A percentile compares a stretch with the other conserved stretches of the same genome.
Conservation (phyloP, 2,888 invertebrate genomes). For the Idaea aversata region DNA sequence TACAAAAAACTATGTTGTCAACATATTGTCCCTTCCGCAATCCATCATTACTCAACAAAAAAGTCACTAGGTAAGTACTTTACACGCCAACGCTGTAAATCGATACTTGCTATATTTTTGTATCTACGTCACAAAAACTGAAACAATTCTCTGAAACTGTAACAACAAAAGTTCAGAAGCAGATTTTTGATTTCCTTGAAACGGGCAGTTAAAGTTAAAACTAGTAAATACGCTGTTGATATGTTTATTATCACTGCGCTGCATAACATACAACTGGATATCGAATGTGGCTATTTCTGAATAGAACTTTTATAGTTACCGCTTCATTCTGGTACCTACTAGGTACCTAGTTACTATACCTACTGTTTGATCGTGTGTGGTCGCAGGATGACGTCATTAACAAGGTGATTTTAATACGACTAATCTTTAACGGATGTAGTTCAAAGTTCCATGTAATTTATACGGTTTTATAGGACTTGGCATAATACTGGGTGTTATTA, state of each 20-base stretch:
- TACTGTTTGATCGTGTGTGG: conserved; percentile 70
- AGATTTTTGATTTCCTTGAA: conserved; percentile 53
- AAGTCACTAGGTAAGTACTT: too few relatives aligned
- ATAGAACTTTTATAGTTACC: conserved; percentile 62
- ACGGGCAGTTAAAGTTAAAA: conserved; percentile 49
- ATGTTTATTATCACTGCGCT: conserved; percentile 68
- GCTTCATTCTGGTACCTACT: conserved; percentile 44
- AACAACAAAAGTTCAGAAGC: conserved; percentile 27
- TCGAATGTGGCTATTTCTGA: conserved; percentile 61
- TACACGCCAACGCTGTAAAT: too few relatives aligned
- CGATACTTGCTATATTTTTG: too few relatives aligned
- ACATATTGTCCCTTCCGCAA: too few relatives aligned
- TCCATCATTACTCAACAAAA: too few relatives aligned
- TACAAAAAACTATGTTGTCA: too few relatives aligned
- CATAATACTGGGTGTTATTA: conserved; percentile 9
- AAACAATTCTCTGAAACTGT: not conserved
- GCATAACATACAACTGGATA: conserved; percentile 54
- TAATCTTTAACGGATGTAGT: not conserved
- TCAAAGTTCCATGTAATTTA: conserved; percentile 1
- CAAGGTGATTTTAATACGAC: conserved; percentile 33
- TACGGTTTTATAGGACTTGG: conserved; percentile 12
- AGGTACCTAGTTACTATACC: not conserved
- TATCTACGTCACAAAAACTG: not conserved
- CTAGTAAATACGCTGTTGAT: conserved; percentile 58
- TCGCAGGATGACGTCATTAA: conserved; percentile 42